Evolutionary conservation across 2,888 invertebrate species (phyloP), one percentile per base, ranked within the genome.

Genomic region (Torymus aiolomorphi): DNA sequence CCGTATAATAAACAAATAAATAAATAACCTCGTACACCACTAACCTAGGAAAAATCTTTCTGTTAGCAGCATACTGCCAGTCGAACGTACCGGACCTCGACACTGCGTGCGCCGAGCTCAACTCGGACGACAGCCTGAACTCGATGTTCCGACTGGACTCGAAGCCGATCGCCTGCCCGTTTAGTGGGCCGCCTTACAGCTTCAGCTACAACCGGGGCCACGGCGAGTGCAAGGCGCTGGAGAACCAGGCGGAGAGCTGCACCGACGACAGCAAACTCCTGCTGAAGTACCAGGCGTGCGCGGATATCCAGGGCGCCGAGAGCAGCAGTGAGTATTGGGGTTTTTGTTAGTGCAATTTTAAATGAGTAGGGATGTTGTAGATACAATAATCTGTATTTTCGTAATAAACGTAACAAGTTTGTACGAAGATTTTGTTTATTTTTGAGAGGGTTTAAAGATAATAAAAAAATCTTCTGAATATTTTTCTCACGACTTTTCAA

Each of bases 211-310:
- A 93, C 88, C 89, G 92, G 51, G 93, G 94, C 66, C 95, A 95
- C 5, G 95, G 95, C 0, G 95, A 95, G 85, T 97, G 97, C 90
- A 91, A 90, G 56, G 93, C 94, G 85, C 96, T 96, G 0, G 93
- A 94, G 24, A 96, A 96, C 14, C 93, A 95, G 67, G 95, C 96
- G 0, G 96, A 96, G 89, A 94, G 95, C 77, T 97, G 97, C 90
- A 96, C 96, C 0, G 96, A 96, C 86, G 95, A 95, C 86, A 96
- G 96, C 54, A 92, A 95, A 67, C 92, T 97, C 67, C 93, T 96
- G 78, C 93, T 97, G 83, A 94, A 95, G 83, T 97, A 96, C 89
- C 96, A 96, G 91, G 96, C 96, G 0, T 97, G 97, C 86, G 95
- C 95, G 0, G 96, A 96, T 87, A 93, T 96, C 5, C 91, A 92